A percentile compares a stretch with the other conserved stretches of the same genome.
These are phyloP conservation scores for Meta bourneti DNA, from an alignment of 2,888 invertebrate species.

Conservation along the genomic window DNA sequence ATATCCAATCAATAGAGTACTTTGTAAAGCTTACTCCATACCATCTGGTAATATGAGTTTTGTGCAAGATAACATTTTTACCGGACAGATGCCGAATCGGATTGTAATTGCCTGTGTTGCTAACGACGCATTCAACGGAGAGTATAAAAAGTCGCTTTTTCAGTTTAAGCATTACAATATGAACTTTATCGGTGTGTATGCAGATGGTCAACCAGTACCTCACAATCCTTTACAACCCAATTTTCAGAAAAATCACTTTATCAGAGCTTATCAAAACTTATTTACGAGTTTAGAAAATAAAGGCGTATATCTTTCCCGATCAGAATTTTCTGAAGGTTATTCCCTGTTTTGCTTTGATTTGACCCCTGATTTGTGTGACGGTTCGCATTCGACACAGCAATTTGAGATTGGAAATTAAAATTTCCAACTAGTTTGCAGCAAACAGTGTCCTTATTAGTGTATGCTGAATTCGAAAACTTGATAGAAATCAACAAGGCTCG, in stretches of 20 bases:
- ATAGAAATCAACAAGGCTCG: conserved; percentile 30
- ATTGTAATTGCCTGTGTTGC: conserved; percentile 20
- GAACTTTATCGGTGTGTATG: conserved; percentile 48
- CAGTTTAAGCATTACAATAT: conserved; percentile 78
- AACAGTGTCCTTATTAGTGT: no score
- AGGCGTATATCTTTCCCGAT: conserved; percentile 76
- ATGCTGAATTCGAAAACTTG: no score
- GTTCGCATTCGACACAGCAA: conserved; percentile 74
- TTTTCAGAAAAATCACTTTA: conserved; percentile 35
- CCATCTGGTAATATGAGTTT: no score
- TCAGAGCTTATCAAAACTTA: conserved; percentile 78
- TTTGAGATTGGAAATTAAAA: conserved; percentile 78
- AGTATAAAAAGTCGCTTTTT: conserved; percentile 58
- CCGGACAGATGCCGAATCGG: conserved; percentile 43
- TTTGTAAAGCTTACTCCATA: no score
- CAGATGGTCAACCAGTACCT: conserved; percentile 29
- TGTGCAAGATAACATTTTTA: no score
- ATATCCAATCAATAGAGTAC: conserved; percentile 54
- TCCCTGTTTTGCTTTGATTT: conserved; percentile 79
- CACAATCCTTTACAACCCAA: conserved; percentile 52
- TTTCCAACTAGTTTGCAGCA: conserved; percentile 77
- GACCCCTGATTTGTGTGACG: conserved; percentile 77
- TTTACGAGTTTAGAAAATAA: conserved; percentile 77
- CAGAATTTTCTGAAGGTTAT: conserved; percentile 71
- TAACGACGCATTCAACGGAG: conserved; percentile 29